phyloP scores from a whole-genome alignment of 2,888 invertebrate species.

The Choristoneura rosaceana region DNA sequence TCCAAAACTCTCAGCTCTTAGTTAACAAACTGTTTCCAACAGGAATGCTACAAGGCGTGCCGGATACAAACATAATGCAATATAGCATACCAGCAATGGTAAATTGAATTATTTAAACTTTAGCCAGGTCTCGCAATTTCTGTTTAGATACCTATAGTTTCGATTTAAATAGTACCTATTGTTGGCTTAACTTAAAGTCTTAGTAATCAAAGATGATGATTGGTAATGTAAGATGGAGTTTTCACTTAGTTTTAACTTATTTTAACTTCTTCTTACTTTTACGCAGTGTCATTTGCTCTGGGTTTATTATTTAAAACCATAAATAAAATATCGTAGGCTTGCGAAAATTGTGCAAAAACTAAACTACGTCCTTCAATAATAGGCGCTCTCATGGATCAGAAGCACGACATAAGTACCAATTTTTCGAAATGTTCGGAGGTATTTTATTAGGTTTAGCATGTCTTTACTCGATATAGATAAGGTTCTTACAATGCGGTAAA shows the following conservation, averaged over 20 bases:
- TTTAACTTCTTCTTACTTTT: no score
- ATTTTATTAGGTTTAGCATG: no score
- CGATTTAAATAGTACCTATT: slow-evolving; percentile 12
- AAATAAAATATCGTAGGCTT: no score
- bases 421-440: no score
- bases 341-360: no score
- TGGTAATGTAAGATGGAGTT: no score
- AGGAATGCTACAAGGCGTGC: slow-evolving; percentile 54
- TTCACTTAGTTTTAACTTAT: no score
- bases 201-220: background rate
- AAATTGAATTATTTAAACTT: slow-evolving; percentile 26
- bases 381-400: no score
- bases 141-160: slow-evolving; percentile 23
- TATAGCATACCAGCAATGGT: slow-evolving; percentile 14
- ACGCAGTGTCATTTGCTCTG: no score
- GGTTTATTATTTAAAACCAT: no score
- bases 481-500: background rate
- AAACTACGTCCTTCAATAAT: no score
- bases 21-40: slow-evolving; percentile 16
- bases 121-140: slow-evolving; percentile 25
- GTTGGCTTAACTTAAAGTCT: background rate
- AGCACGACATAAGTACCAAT: no score
- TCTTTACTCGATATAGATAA: background rate
- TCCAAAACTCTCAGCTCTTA: slow-evolving; percentile 13
- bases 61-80: slow-evolving; percentile 52